Conservation (phyloP, 2,888 invertebrate species). For the Cepaea hortensis region DNA sequence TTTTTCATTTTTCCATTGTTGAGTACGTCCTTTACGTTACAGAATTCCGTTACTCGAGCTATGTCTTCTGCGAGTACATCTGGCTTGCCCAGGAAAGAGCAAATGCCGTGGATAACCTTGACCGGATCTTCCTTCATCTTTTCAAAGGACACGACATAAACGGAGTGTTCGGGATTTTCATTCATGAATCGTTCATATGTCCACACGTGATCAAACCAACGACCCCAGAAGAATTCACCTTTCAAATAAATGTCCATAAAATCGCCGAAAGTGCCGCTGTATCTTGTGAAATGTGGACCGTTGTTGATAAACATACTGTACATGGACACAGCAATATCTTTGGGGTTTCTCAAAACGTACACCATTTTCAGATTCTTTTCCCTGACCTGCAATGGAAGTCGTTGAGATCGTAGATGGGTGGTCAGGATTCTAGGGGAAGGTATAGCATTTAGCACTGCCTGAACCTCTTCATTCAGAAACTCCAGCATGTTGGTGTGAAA, state of each 20-base stretch:
- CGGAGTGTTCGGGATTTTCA: not conserved
- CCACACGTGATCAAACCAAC: slow-evolving; percentile 33
- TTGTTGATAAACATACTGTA: slow-evolving; percentile 2
- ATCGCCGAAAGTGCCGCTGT: slow-evolving; percentile 11
- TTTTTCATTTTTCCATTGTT: slow-evolving; percentile 4
- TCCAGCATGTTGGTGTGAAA: slow-evolving; percentile 4
- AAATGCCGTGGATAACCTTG: not conserved
- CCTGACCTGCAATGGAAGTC: slow-evolving; percentile 14
- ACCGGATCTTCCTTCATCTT: slow-evolving; percentile 21
- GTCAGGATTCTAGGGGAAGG: slow-evolving; percentile 6
- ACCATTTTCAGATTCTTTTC: slow-evolving; percentile 28
- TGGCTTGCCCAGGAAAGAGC: slow-evolving; percentile 25
- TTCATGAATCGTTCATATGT: not conserved
- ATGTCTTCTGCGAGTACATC: slow-evolving; percentile 31
- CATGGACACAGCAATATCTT: not conserved
- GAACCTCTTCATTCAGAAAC: not conserved
- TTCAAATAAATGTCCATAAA: slow-evolving; percentile 12
- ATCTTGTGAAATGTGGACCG: not conserved
- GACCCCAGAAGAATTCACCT: slow-evolving; percentile 15
- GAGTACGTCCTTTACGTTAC: slow-evolving; percentile 3
- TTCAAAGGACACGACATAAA: slow-evolving; percentile 11
- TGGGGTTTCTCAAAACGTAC: slow-evolving; percentile 32
- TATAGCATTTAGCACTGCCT: not conserved
- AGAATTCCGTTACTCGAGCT: slow-evolving; percentile 16
- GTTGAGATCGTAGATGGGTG: not conserved